phyloP scores from a whole-genome alignment of 1,140 invertebrate species.

The Scaptomyza hsui region DNA sequence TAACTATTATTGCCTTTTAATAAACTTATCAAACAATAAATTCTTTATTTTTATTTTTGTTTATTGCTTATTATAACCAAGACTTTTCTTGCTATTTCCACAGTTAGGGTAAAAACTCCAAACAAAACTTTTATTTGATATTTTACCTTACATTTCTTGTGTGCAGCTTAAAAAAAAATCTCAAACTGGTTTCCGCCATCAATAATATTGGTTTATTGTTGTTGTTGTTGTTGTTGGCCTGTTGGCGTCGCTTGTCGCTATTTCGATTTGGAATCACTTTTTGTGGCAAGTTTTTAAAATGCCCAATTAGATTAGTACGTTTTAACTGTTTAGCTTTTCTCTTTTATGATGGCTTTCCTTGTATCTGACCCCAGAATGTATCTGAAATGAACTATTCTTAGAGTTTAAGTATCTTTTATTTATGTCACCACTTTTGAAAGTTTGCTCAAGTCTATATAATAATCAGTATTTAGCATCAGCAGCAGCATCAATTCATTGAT shows the following conservation, averaged over 20 bases:
- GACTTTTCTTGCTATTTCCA: background rate
- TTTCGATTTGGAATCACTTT: constrained; percentile 15
- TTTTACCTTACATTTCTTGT: constrained; percentile 62
- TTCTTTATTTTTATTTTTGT: no score
- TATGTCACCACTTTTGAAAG: constrained; percentile 21
- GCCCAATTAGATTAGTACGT: constrained; percentile 25
- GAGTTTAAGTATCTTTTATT: background rate
- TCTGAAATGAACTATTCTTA: background rate
- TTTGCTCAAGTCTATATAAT: constrained; percentile 4
- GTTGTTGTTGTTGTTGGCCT: constrained; percentile 6
- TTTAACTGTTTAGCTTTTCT: constrained; percentile 20
- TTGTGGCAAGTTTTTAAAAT: constrained; percentile 14
- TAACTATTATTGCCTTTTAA: no score
- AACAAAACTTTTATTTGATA: constrained; percentile 37
- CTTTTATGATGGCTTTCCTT: constrained; percentile 2
- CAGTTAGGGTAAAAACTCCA: constrained; percentile 25
- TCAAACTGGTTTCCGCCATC: constrained; percentile 71
- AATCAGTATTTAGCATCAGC: constrained; percentile 21
- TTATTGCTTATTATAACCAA: no score
- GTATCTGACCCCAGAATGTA: background rate
- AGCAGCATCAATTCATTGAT: constrained; percentile 38
- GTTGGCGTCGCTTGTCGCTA: constrained; percentile 30
- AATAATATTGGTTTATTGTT: constrained; percentile 58
- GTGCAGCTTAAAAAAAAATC: constrained; percentile 52
- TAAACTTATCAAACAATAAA: no score